phyloP scores from a whole-genome alignment of 2,797 vertebrate species.

The Orientallactaga sibirica region DNA sequence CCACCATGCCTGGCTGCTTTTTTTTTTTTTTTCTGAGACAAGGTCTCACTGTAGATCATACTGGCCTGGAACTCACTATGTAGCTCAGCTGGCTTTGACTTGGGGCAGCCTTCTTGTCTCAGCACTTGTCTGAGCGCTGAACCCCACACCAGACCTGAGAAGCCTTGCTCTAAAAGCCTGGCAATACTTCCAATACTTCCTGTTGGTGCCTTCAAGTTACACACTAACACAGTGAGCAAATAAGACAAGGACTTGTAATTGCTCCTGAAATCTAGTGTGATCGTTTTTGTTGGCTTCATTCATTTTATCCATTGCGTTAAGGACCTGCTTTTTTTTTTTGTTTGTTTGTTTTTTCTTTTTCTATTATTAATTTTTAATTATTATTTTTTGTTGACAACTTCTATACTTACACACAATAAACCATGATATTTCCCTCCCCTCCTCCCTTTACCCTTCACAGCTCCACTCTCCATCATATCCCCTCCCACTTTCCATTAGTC shows the following conservation, averaged over 20 bases:
- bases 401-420: no score
- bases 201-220: not conserved
- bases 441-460: no score
- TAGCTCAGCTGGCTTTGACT: not conserved
- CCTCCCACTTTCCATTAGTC: no score
- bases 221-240: conserved; percentile 2
- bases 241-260: conserved; percentile 32
- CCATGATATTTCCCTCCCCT: no score
- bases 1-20: no score
- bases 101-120: not conserved
- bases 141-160: not conserved
- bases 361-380: no score
- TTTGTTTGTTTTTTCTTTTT: no score
- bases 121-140: not conserved
- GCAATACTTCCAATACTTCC: not conserved
- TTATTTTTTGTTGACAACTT: no score
- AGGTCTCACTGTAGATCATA: not conserved
- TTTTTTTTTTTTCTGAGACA: not conserved
- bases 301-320: not conserved
- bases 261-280: not conserved
- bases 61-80: not conserved
- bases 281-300: conserved; percentile 2
- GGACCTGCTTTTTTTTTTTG: not conserved
- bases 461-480: no score
- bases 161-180: not conserved